Conservation (phyloP, 1,140 invertebrate species). For the Saccostrea glomerata region DNA sequence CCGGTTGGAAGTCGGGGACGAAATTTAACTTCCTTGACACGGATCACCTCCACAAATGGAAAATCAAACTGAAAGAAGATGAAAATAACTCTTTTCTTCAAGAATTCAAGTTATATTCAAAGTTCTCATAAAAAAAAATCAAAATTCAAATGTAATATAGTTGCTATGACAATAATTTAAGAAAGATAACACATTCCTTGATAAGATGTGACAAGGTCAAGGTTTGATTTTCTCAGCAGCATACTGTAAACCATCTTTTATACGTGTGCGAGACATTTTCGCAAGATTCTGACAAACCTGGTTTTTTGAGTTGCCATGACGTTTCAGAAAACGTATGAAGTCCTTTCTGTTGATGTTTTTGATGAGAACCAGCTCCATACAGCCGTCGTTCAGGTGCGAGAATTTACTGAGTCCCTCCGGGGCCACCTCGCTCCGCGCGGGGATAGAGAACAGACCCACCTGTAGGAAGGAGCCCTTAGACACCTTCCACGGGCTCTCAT, state of each 20-base stretch:
- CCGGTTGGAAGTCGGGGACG: constrained; percentile 67
- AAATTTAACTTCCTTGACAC: constrained; percentile 74
- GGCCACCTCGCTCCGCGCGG: constrained; percentile 69
- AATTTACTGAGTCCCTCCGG: constrained; percentile 74
- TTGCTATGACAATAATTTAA: too few relatives aligned
- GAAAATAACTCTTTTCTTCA: background rate
- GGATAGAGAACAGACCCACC: constrained; percentile 67
- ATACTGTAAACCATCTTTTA: too few relatives aligned
- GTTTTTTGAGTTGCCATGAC: constrained; percentile 76
- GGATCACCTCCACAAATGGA: constrained; percentile 72
- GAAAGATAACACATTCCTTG: too few relatives aligned
- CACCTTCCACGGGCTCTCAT: constrained; percentile 65
- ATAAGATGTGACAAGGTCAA: too few relatives aligned
- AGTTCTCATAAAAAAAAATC: background rate
- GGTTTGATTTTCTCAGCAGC: too few relatives aligned
- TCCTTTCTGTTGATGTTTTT: constrained; percentile 72
- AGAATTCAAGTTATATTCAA: too few relatives aligned
- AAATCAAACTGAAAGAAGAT: constrained; percentile 71
- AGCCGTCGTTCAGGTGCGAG: constrained; percentile 75
- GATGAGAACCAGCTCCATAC: constrained; percentile 74
- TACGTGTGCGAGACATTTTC: too few relatives aligned
- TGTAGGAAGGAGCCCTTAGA: constrained; percentile 71
- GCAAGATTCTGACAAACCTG: constrained; percentile 67
- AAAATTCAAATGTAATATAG: background rate
- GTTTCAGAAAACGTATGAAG: constrained; percentile 73